Percentiles rank a stretch among this genome's conserved stretches.
Evolutionary conservation across 2,113 vertebrate genomes (phyloP).

Genomic region (Gallinago jamesoni): DNA sequence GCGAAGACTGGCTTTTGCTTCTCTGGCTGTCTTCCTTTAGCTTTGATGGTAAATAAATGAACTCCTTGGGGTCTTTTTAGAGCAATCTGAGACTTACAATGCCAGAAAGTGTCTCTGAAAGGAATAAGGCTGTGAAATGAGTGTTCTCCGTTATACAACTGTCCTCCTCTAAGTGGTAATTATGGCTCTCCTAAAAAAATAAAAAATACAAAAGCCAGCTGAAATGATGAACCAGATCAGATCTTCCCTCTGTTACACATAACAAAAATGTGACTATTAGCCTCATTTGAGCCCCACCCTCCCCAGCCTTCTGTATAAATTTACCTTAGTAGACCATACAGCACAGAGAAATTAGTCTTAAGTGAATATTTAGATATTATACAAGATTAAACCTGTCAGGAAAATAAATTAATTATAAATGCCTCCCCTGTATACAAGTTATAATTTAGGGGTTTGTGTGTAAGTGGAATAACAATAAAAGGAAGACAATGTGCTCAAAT

Average conservation of each 20-base stretch:
- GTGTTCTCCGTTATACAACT: not conserved
- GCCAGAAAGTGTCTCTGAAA: not conserved
- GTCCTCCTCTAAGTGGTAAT: conserved; percentile 21
- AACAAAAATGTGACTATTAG: not conserved
- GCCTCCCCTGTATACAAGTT: not conserved
- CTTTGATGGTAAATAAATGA: conserved; percentile 19
- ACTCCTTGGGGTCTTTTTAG: conserved; percentile 19
- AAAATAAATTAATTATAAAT: conserved; percentile 49
- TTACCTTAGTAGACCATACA: not conserved
- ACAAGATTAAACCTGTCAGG: conserved; percentile 40
- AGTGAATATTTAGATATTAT: conserved; percentile 39
- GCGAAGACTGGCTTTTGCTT: not conserved
- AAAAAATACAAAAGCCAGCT: not conserved
- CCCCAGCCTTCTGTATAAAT: not conserved
- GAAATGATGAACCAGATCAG: not conserved
- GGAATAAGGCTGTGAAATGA: not conserved
- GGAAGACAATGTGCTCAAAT: not conserved
- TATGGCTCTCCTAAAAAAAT: conserved; percentile 6
- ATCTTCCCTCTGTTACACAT: not conserved
- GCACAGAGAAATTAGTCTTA: not conserved
- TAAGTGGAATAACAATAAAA: conserved; percentile 25
- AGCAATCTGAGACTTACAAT: not conserved
- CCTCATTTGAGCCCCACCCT: not conserved
- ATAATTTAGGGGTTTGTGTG: conserved; percentile 15
- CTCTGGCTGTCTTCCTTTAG: not conserved